Evolutionary conservation across 2,888 invertebrate genomes (phyloP).

Genomic region (Pyrgus malvae): DNA sequence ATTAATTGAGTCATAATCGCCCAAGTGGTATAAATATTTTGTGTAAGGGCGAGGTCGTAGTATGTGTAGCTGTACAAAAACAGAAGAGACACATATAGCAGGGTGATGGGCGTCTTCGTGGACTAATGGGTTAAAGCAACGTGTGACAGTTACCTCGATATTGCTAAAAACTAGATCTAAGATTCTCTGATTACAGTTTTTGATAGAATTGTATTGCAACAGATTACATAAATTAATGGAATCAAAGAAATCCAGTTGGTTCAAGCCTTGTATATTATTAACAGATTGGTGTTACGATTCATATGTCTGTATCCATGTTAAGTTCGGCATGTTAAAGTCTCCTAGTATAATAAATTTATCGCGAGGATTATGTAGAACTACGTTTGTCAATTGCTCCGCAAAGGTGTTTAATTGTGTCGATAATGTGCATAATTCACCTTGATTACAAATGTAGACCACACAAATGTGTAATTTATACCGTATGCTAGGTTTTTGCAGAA

Average conservation of each 20-base stretch:
- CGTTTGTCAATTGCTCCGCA: not conserved
- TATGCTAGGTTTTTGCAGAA: not conserved
- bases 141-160: not conserved
- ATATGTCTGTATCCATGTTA: not conserved
- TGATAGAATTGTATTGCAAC: slow-evolving; percentile 1
- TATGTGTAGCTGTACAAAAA: slow-evolving; percentile 1
- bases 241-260: not conserved
- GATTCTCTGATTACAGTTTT: not conserved
- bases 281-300: too few species aligned
- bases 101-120: slow-evolving; percentile 12
- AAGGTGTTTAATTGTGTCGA: not conserved
- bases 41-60: not conserved
- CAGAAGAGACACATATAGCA: not conserved
- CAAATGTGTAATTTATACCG: slow-evolving; percentile 5
- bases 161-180: slow-evolving; percentile 13
- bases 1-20: not conserved
- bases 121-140: not conserved
- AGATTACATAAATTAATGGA: slow-evolving; percentile 3
- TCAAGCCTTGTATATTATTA: not conserved
- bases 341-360: slow-evolving; percentile 20
- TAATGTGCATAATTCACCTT: not conserved
- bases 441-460: slow-evolving; percentile 1
- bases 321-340: slow-evolving; percentile 13
- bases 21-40: not conserved
- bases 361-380: not conserved